These are phyloP conservation scores for Erebia aethiops DNA, from an alignment of 2,888 invertebrate species.

Conservation along the genomic window DNA sequence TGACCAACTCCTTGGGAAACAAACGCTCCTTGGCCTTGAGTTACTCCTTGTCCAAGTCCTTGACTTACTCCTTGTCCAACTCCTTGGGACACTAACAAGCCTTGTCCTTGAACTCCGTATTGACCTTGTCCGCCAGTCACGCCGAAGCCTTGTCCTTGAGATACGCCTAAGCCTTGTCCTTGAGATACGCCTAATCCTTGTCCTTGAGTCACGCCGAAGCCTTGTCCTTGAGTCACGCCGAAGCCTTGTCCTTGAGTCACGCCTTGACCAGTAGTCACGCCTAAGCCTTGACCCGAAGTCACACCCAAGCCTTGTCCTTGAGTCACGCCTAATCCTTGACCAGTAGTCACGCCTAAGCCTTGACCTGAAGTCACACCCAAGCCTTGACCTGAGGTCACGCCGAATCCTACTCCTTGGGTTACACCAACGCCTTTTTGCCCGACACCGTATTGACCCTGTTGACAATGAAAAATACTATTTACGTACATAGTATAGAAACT, in stretches of 20 bases:
- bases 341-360: slow-evolving; percentile 38
- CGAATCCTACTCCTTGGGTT: slow-evolving; percentile 35
- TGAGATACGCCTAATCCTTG: slow-evolving; percentile 42
- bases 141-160: slow-evolving; percentile 36
- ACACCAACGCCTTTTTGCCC: slow-evolving; percentile 24
- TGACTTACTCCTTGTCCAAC: slow-evolving; percentile 16
- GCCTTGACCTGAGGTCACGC: slow-evolving; percentile 28
- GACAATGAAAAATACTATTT: background rate
- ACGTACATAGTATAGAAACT: background rate
- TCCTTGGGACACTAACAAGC: slow-evolving; percentile 41
- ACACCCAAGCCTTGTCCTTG: slow-evolving; percentile 39
- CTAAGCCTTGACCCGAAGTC: slow-evolving; percentile 38
- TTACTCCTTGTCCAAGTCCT: slow-evolving; percentile 44
- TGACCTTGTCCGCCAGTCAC: slow-evolving; percentile 32
- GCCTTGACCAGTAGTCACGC: slow-evolving; percentile 38
- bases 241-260: slow-evolving; percentile 35
- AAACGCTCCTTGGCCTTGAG: slow-evolving; percentile 36
- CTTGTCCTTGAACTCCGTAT: slow-evolving; percentile 32
- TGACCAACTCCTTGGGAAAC: slow-evolving; percentile 40
- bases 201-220: slow-evolving; percentile 38
- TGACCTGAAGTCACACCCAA: slow-evolving; percentile 41
- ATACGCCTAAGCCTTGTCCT: slow-evolving; percentile 33
- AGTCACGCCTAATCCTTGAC: slow-evolving; percentile 35
- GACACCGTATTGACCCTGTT: slow-evolving; percentile 23
- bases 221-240: slow-evolving; percentile 34